phyloP scores from a whole-genome alignment of 2,888 invertebrate species.

The Drosophila subsilvestris region DNA sequence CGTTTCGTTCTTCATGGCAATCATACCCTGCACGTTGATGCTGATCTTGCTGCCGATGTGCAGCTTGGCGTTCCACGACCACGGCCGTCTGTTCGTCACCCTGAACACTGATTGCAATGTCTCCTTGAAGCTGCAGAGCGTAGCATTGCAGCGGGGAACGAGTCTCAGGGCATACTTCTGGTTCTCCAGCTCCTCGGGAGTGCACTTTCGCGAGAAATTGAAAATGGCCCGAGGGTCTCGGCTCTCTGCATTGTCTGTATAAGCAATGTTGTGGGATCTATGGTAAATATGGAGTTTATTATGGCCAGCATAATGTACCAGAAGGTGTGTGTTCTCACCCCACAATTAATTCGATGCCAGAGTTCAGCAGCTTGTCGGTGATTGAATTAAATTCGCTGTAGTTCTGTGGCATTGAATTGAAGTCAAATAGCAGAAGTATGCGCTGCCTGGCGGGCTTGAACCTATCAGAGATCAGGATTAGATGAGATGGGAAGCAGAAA shows the following conservation, averaged over 20 bases:
- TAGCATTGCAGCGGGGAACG: slow-evolving; percentile 69
- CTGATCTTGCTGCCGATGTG: slow-evolving; percentile 86
- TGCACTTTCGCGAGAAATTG: slow-evolving; percentile 52
- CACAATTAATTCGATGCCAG: slow-evolving; percentile 87
- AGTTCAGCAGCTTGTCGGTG: slow-evolving; percentile 85
- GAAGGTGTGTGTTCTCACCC: slow-evolving; percentile 84
- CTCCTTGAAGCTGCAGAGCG: slow-evolving; percentile 86
- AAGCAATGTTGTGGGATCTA: slow-evolving; percentile 82
- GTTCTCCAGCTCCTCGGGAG: slow-evolving; percentile 81
- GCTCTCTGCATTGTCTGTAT: slow-evolving; percentile 79
- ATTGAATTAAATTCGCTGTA: slow-evolving; percentile 85
- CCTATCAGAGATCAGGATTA: slow-evolving; percentile 47
- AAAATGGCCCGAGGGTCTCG: slow-evolving; percentile 71
- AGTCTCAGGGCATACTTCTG: slow-evolving; percentile 84
- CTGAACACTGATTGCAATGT: slow-evolving; percentile 86
- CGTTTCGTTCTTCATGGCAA: slow-evolving; percentile 85
- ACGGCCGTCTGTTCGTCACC: slow-evolving; percentile 85
- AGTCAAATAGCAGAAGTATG: slow-evolving; percentile 88
- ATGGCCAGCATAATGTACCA: too few relatives aligned
- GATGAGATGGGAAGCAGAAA: background rate
- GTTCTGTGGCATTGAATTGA: slow-evolving; percentile 85
- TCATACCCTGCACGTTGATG: slow-evolving; percentile 87
- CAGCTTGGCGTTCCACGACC: slow-evolving; percentile 88
- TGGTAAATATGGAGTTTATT: background rate
- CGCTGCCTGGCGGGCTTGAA: slow-evolving; percentile 85